phyloP scores from a whole-genome alignment of 23 tunicate species.

The Corella eumyota region DNA sequence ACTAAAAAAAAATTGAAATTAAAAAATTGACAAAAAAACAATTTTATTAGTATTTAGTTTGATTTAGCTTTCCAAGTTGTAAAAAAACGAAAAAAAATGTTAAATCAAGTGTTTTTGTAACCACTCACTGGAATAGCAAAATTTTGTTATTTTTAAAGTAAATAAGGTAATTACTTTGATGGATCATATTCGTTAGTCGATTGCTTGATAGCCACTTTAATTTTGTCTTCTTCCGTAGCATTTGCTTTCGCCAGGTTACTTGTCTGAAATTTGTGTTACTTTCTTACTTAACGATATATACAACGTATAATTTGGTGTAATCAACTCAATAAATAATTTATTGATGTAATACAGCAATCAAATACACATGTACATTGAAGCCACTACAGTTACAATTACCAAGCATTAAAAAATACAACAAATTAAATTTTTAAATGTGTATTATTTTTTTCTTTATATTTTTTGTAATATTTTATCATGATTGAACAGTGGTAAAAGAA shows the following conservation, averaged over 20 bases:
- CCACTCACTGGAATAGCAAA: too few species aligned
- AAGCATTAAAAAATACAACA: background rate
- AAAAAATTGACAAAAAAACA: too few species aligned
- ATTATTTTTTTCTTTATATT: too few species aligned
- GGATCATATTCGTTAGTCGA: conserved; percentile 85
- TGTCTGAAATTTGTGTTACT: conserved; percentile 19
- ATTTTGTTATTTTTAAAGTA: too few species aligned
- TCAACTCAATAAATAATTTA: background rate
- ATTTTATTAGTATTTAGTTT: too few species aligned
- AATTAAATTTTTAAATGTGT: too few species aligned
- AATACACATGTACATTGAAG: background rate
- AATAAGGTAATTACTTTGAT: conserved; percentile 35
- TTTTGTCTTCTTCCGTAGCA: conserved; percentile 86
- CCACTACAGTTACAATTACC: background rate
- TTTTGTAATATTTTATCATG: too few species aligned
- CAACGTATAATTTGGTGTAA: background rate
- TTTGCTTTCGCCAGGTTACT: conserved; percentile 74
- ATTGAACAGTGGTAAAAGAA: too few species aligned
- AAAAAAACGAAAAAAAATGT: too few species aligned
- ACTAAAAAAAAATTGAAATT: conserved; percentile 10
- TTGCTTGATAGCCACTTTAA: conserved; percentile 73
- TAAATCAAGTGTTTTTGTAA: too few species aligned
- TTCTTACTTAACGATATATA: background rate
- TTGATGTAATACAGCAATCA: background rate
- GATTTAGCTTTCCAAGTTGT: too few species aligned